Evolutionary conservation across 1,140 invertebrate species (phyloP).

Genomic region (Rhagoletis pomonella): DNA sequence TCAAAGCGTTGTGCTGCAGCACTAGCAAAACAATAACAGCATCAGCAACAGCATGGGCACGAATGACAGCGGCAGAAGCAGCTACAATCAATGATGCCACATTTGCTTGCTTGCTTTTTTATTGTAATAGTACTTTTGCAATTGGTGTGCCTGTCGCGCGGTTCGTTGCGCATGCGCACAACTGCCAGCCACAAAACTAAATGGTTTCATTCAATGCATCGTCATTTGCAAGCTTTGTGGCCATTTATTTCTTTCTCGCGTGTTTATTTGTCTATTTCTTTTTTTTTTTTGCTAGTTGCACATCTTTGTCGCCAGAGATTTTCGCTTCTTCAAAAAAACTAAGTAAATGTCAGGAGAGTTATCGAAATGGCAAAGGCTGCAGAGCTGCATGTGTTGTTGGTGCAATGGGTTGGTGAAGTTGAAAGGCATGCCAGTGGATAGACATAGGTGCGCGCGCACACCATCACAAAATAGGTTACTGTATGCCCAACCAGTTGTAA

Average conservation of each 20-base stretch:
- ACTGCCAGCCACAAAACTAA: constrained; percentile 6
- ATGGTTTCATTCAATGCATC: constrained; percentile 14
- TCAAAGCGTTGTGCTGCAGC: not conserved
- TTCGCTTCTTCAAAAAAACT: not conserved
- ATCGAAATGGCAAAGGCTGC: constrained; percentile 40
- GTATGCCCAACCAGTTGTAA: constrained; percentile 26
- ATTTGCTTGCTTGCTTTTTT: not conserved
- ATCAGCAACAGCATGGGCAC: no score
- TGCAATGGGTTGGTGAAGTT: not conserved
- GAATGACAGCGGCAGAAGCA: not conserved
- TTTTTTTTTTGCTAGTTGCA: not conserved
- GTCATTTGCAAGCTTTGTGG: constrained; percentile 5
- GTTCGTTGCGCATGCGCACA: constrained; percentile 26
- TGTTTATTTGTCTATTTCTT: constrained; percentile 36
- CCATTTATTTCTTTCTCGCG: constrained; percentile 36
- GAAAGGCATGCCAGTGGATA: not conserved
- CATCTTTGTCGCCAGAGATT: constrained; percentile 35
- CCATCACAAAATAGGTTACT: constrained; percentile 32
- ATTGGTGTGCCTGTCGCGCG: not conserved
- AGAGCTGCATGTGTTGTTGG: not conserved
- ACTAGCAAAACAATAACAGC: not conserved
- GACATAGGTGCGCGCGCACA: not conserved
- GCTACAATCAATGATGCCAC: not conserved
- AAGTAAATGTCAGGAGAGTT: constrained; percentile 49
- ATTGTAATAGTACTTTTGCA: constrained; percentile 14